These are phyloP conservation scores for Oreochromis spilurus DNA, from an alignment of 2,113 vertebrate species.

Conservation along the genomic window DNA sequence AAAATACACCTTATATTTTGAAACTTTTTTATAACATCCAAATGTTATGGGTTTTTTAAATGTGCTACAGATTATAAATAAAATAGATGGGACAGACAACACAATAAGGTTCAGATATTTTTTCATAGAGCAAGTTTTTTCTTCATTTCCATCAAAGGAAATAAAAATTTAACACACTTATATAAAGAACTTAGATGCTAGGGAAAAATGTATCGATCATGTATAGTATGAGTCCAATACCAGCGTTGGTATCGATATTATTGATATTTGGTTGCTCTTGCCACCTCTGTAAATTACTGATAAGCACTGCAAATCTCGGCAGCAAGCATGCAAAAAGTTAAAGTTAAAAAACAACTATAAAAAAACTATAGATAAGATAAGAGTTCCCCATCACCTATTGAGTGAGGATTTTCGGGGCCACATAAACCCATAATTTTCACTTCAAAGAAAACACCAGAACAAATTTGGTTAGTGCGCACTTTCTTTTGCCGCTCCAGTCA, in stretches of 20 bases:
- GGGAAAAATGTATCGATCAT: background rate
- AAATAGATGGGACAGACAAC: background rate
- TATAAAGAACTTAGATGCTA: background rate
- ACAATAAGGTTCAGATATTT: background rate
- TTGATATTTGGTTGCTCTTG: background rate
- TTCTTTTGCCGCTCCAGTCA: conserved; percentile 56
- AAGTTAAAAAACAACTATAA: background rate
- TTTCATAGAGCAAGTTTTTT: background rate
- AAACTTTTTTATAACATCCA: background rate
- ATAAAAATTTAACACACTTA: background rate
- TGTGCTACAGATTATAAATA: background rate
- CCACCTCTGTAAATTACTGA: background rate
- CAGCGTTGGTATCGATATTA: background rate
- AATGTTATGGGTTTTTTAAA: background rate
- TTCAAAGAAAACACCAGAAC: conserved; percentile 63
- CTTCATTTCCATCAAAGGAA: background rate
- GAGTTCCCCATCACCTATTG: background rate
- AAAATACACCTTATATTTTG: background rate
- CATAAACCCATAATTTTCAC: conserved; percentile 25
- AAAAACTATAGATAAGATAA: background rate
- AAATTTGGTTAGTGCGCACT: conserved; percentile 66
- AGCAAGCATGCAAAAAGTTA: background rate
- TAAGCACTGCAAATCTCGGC: background rate
- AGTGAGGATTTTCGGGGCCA: background rate
- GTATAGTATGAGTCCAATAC: background rate